Evolutionary conservation across 2,888 invertebrate species (phyloP), one percentile per base, ranked within the genome.

Genomic region (Ecliptopera silaceata): DNA sequence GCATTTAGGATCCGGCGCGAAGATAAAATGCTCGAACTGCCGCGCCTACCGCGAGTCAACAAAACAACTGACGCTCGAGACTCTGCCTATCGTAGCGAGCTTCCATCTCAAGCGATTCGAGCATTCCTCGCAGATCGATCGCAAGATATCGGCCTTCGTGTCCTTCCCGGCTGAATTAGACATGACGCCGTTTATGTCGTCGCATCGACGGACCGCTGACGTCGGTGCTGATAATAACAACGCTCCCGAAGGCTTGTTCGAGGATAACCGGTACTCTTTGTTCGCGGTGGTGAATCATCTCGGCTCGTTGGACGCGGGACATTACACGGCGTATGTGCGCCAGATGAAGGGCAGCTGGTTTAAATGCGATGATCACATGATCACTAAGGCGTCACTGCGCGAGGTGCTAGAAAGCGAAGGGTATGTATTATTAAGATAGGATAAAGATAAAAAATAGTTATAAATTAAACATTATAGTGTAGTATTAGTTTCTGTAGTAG

Each of bases 271-370:
- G 65, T 99, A 99, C 85, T 97, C 97, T 0, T 84, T 99, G 68
- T 99, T 98, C 89, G 99, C 98, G 13, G 99, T 99, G 47, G 97
- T 99, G 51, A 99, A 98, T 82, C 99, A 99, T 82, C 93, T 96
- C 71, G 99, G 99, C 0, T 96, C 97, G 2, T 93, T 98, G 56
- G 97, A 98, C 79, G 95, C 96, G 2, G 99, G 99, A 0, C 98
- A 99, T 86, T 99, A 99, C 80, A 98, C 97, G 26, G 97, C 98
- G 10, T 99, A 96, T 82, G 97, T 99, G 64, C 92, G 98, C n/a
- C 98, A 98, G 80, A 96, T 97, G 88, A 94, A 95, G 69, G 95
- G 97, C 69, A 95, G 95, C 77, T 98, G 98, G 98, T 99, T 97
- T 84, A 97, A 98, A 80, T 99, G 99, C 86, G 98, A 99, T 82